phyloP scores from a whole-genome alignment of 2,113 vertebrate species.

The Cricetomys ansorgei region DNA sequence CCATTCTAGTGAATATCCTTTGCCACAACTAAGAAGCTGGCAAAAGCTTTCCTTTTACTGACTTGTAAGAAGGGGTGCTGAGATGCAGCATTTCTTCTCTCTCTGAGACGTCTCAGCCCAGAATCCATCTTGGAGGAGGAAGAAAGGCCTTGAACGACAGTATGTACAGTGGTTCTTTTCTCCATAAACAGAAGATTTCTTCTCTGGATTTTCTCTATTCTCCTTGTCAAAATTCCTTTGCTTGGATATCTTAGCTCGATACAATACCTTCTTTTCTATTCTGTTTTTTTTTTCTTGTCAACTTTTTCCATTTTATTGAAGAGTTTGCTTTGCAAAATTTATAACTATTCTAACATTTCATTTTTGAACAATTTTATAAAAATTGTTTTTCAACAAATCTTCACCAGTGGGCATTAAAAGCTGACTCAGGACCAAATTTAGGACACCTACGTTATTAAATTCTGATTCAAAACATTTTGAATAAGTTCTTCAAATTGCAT shows the following conservation, averaged over 20 bases:
- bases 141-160: not conserved
- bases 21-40: not conserved
- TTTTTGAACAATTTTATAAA: not conserved
- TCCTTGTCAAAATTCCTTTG: not conserved
- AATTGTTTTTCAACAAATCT: not conserved
- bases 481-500: not conserved
- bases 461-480: not conserved
- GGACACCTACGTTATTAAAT: not conserved
- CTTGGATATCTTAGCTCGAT: not conserved
- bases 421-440: not conserved
- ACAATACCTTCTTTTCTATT: not conserved
- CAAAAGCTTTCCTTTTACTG: not conserved
- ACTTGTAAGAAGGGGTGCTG: not conserved
- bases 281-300: not conserved
- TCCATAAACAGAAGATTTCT: not conserved
- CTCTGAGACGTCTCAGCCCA: conserved; percentile 14
- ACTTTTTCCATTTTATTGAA: not conserved
- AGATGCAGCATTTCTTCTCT: not conserved
- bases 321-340: not conserved
- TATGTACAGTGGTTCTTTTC: not conserved
- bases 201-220: not conserved
- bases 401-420: not conserved
- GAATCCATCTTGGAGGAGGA: not conserved
- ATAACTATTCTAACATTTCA: not conserved
- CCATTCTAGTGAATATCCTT: not conserved